Base-by-base conservation (phyloP, 2,113 vertebrate species). In the Vireo altiloquus region DNA sequence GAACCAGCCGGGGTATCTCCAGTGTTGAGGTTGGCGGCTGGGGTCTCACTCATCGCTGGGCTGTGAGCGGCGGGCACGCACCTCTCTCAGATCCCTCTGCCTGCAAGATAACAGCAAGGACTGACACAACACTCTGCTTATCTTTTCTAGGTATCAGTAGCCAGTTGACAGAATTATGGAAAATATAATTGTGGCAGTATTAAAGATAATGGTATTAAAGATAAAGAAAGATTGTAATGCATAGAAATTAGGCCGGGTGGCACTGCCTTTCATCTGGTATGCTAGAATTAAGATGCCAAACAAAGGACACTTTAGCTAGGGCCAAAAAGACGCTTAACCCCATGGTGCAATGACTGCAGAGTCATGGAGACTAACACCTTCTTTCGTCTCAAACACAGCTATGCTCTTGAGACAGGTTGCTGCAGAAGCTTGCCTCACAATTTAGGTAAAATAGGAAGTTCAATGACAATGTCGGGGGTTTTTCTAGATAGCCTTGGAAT, bases 1-100 rank as follows among this genome's bases (percentile, higher is more conserved):
- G 99, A 98, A 37, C 98, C 99, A 1, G 69, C 2, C 25, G 92
- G 59, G 16, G 95, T 17, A 96, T 97, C 97, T 97, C 98, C 95
- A 39, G 98, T 1, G 21, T 6, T 79, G 44, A 97, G 95, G 60
- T 65, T 96, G 60, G 94, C 25, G 3, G 84, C 3, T 25, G 94
- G 90, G 13, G 74, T 96, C 77, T 98, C 97, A 10, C 96, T 98
- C 98, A 98, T 98, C 1, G 22, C 92, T 87, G 57, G 21, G 47
- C 60, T 60, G 39, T 18, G 66, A 24, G 47, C 5, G 9, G 27
- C 61, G 5, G 65, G 35, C 17, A 8, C 24, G 21, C 2, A 15
- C 47, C 68, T 82, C 61, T 81, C 82, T 96, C 78, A 94, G 86
- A 82, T 47, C 50, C 42, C 57, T 94, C 81, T 82, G 47, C 33